Evolutionary conservation across 2,797 vertebrate species (phyloP), one percentile per base, ranked within the genome.

Genomic region (Sebastes goodei): DNA sequence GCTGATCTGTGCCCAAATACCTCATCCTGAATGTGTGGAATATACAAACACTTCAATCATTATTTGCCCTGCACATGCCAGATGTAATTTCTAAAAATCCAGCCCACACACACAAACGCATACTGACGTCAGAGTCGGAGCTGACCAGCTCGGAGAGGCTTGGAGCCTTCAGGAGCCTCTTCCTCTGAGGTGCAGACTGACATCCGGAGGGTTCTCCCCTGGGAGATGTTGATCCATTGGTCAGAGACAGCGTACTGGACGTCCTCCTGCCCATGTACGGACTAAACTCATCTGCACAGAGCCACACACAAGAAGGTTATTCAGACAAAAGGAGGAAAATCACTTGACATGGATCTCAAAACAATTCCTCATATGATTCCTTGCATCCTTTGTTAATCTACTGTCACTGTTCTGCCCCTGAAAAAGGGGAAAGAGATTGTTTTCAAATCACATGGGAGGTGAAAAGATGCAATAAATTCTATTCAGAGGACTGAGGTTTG

Each of bases 51-150:
- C 20, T 30, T 84, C 23, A 75, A 10, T 77, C 21, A 63, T 32
- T 3, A 57, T 70, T 61, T 63, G 12, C 20, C 35, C 32, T 10
- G 14, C 33, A 30, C 21, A 27, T 20, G 20, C 2, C 14, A 69
- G 32, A 23, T 35, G 20, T 20, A 17, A 66, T 46, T 68, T 30
- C n/a, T 20, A 35, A 20, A 77, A 66, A 61, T 20, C 21, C 25
- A 32, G 35, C 30, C 42, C 7, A 68, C 38, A 71, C 52, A 73
- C 35, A 64, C 11, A 68, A 21, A 68, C 7, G 49, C 74, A 83
- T 20, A 81, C 93, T 94, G 90, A 99, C 99, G 82, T 99, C 99
- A 2, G 98, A 99, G 90, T 99, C 98, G 0, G 98, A 99, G 94
- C 96, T 99, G 90, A 96, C 96, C 76, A 99, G 94, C 91, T 99